Base-by-base conservation (phyloP, 2,888 invertebrate genomes). In the Papilio protenor region DNA sequence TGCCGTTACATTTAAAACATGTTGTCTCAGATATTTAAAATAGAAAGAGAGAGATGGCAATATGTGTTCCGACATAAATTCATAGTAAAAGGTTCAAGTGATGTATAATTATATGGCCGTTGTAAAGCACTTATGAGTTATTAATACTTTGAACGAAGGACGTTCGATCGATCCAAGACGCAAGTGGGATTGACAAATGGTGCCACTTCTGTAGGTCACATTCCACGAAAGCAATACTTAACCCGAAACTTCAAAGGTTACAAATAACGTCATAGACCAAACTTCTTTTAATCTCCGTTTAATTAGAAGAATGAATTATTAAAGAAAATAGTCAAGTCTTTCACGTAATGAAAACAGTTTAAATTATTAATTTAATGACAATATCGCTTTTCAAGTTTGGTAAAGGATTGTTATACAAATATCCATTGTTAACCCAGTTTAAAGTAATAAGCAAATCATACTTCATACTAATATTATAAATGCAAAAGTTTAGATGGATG, bases 161-260 rank as follows among this genome's bases (percentile, higher is more conserved):
- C 33, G 40, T 27, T 2, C 27, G 27, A 64, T 64, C 64, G 64
- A 64, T 40, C 40, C n/a, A 64, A 64, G 64, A 64, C 64, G 18
- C 33, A 64, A 64, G 64, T 64, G n/a, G 64, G 40, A 64, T 40
- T 64, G 64, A 64, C 64, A 64, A 64, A 64, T 64, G 64, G n/a
- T 64, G 33, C 64, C n/a, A 40, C 64, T 64, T 64, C 18, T 33
- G 33, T 64, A 64, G 18, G 40, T 64, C 64, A 64, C 64, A 40
- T 64, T n/a, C n/a, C 18, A 10, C n/a, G 40, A 40, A 33, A 64
- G 18, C 40, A 64, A 33, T 61, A 64, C 18, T 64, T 64, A 18
- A 2, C 2, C 40, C 27, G 14, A 23, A 40, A 11, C 18, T 40
- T 33, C 18, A 40, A 64, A 40, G 64, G 40, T 18, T 64, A 33